Base-by-base conservation (phyloP, 2,888 invertebrate species). In the Dasysyrphus tricinctus region DNA sequence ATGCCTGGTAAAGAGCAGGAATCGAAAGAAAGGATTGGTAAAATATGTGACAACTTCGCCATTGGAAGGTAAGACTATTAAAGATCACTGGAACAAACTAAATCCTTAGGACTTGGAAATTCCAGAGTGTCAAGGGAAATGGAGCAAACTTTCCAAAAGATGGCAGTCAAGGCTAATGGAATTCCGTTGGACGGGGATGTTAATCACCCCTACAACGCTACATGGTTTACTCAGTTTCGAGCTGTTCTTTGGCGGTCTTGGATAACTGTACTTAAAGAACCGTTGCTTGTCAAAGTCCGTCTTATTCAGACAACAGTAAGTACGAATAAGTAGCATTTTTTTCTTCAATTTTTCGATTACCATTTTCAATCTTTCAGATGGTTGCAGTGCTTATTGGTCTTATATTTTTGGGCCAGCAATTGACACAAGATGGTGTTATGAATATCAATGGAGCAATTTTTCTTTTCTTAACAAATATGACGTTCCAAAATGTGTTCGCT, bases 361-460 rank as follows among this genome's bases (percentile, higher is more conserved):
- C 16, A 16, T 47, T 32, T 11, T 7, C 57, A 16, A 67, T 59
- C 19, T 80, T 93, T n/a, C 91, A 98, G 98, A 95, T 98, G 94
- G 96, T 98, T 8, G 95, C 97, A 0, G 91, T 97, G n/a, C 92
- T 98, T 8, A 95, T 98, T 83, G 98, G 98, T 3, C 93, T 97
- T 65, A 96, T 99, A 88, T 99, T 97, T 93, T 96, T 96, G 91
- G 96, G 96, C 0, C 97, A 98, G 91, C 93, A 94, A 80, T 91
- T 97, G 73, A 95, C 96, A 91, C 97, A 97, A 92, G 96, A 97
- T 90, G 98, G 97, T 2, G 97, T 98, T 0, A 97, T 97, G 96
- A 98, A 98, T 92, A 97, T 98, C 88, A 98, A 98, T 91, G 98
- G 98, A 56, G 97, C 96, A 34, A 94, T 98, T 75, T 98, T 98